Conservation (phyloP, 2,888 invertebrate species). For the Spodoptera picta region DNA sequence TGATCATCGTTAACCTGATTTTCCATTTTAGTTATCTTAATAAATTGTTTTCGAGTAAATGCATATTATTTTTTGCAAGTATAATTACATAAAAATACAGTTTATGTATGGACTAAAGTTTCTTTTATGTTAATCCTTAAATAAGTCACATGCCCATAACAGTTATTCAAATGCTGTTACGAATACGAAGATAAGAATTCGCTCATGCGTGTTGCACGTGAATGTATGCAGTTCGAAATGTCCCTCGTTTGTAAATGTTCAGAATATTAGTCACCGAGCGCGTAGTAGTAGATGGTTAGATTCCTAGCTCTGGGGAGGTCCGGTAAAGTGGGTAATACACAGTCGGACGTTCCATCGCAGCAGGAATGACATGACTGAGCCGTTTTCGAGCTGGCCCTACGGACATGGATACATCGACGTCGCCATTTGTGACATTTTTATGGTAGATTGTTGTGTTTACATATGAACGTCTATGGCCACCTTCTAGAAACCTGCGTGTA, state of each 20-base stretch:
- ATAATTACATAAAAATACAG: slow-evolving; percentile 28
- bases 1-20: slow-evolving; percentile 41
- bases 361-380: slow-evolving; percentile 73
- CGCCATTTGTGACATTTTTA: slow-evolving; percentile 81
- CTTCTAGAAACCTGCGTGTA: slow-evolving; percentile 69
- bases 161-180: slow-evolving; percentile 46
- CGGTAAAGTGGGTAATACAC: slow-evolving; percentile 66
- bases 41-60: slow-evolving; percentile 26
- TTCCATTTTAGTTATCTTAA: slow-evolving; percentile 40
- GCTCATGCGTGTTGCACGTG: slow-evolving; percentile 47
- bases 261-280: slow-evolving; percentile 37
- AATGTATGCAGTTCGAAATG: slow-evolving; percentile 50
- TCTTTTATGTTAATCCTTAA: slow-evolving; percentile 38
- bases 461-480: slow-evolving; percentile 65
- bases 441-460: slow-evolving; percentile 83
- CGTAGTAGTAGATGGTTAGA: slow-evolving; percentile 31
- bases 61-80: neutral
- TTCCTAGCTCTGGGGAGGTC: slow-evolving; percentile 62
- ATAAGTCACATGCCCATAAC: slow-evolving; percentile 36
- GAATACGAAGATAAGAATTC: slow-evolving; percentile 49
- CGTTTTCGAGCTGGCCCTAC: slow-evolving; percentile 63
- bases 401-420: slow-evolving; percentile 71
- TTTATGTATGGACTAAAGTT: slow-evolving; percentile 24
- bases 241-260: slow-evolving; percentile 33
- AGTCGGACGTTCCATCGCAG: slow-evolving; percentile 61